phyloP scores from a whole-genome alignment of 2,888 invertebrate species.

The Macrosoma leucophasiata region DNA sequence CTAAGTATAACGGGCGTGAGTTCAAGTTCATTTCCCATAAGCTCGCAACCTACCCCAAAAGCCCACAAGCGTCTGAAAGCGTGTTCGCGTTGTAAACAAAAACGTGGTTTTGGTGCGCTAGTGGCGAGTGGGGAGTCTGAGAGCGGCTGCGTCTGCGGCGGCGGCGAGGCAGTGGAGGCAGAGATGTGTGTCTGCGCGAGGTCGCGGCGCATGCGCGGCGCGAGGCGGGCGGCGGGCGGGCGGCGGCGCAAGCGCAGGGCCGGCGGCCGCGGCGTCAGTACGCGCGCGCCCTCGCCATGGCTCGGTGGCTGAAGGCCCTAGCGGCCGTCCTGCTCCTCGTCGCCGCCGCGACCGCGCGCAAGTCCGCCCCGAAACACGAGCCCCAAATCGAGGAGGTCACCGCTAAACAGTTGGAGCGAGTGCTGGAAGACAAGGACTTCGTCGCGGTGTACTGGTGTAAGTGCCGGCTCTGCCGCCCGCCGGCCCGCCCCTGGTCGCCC shows the following conservation, averaged over 20 bases:
- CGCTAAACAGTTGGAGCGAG: constrained; percentile 92
- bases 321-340: constrained; percentile 72
- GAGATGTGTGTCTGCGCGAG: constrained; percentile 31
- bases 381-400: constrained; percentile 95
- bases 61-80: constrained; percentile 7
- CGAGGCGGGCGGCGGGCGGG: constrained; percentile 34
- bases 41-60: constrained; percentile 9
- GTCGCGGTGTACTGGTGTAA: constrained; percentile 98
- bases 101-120: constrained; percentile 23
- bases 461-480: constrained; percentile 70
- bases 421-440: constrained; percentile 93
- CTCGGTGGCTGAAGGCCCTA: constrained; percentile 70
- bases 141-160: constrained; percentile 22
- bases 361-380: constrained; percentile 68
- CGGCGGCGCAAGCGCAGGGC: constrained; percentile 41
- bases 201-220: constrained; percentile 33
- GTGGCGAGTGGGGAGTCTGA: constrained; percentile 27
- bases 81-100: constrained; percentile 26
- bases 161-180: too few species aligned
- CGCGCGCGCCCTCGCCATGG: constrained; percentile 72
- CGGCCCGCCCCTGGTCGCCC: constrained; percentile 43
- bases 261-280: constrained; percentile 53
- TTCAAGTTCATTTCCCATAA: too few species aligned
- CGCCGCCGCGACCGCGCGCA: constrained; percentile 67
- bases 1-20: too few species aligned